These are phyloP conservation scores for Catocala fraxini DNA, from an alignment of 2,888 invertebrate genomes.

Conservation along the genomic window DNA sequence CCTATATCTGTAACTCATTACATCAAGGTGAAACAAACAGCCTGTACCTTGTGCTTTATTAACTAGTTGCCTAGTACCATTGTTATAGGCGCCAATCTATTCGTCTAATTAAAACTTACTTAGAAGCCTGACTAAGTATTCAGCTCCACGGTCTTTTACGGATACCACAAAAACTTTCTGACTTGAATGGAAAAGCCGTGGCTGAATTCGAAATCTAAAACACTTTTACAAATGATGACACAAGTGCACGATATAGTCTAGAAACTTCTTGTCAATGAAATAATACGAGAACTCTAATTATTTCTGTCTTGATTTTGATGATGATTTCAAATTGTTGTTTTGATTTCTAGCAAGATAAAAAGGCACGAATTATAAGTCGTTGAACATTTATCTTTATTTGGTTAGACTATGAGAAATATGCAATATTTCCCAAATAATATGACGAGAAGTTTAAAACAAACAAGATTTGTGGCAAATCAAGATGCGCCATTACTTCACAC, in stretches of 20 bases:
- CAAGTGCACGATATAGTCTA: not conserved
- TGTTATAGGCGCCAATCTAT: conserved; percentile 36
- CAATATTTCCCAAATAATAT: not conserved
- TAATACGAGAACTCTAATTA: not conserved
- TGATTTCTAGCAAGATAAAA: not conserved
- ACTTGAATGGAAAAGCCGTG: too few relatives aligned
- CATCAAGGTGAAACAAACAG: conserved; percentile 79
- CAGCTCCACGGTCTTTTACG: too few relatives aligned
- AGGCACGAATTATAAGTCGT: not conserved
- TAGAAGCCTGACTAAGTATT: not conserved
- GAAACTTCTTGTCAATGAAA: conserved; percentile 2
- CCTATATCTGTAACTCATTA: conserved; percentile 75
- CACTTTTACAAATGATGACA: not conserved
- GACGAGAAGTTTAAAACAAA: conserved; percentile 26
- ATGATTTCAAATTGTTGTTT: too few relatives aligned
- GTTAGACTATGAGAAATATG: not conserved
- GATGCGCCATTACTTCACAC: conserved; percentile 14
- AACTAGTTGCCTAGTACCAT: conserved; percentile 39
- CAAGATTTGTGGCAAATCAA: conserved; percentile 20
- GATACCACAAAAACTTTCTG: not conserved
- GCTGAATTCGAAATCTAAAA: not conserved
- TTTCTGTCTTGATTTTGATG: too few relatives aligned
- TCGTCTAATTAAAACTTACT: conserved; percentile 7
- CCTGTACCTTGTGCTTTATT: conserved; percentile 56
- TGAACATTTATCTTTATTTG: not conserved